Percentiles rank a stretch among this genome's conserved stretches.
These are phyloP conservation scores for Lethrus apterus DNA, from an alignment of 1,140 invertebrate species.

Conservation along the genomic window DNA sequence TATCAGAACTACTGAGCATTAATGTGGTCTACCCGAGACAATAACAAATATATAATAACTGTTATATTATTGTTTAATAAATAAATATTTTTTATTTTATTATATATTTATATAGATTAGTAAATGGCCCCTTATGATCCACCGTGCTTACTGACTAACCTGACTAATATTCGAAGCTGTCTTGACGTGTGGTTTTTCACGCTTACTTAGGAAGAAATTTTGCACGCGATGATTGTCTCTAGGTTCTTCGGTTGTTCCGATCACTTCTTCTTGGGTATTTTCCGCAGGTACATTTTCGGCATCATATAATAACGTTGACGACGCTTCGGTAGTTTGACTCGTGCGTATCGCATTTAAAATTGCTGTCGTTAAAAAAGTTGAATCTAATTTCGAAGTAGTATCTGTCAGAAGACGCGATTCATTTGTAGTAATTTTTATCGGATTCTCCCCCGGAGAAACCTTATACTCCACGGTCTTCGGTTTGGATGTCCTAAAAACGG, in stretches of 20 bases:
- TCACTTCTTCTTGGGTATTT: slow-evolving; percentile 32
- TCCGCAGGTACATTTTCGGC: too few species aligned
- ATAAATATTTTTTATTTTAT: too few species aligned
- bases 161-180: slow-evolving; percentile 47
- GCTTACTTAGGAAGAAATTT: slow-evolving; percentile 36
- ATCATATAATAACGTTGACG: slow-evolving; percentile 17
- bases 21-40: too few species aligned
- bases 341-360: not conserved
- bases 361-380: too few species aligned
- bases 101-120: too few species aligned
- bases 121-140: too few species aligned
- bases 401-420: slow-evolving; percentile 2
- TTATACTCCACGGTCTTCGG: too few species aligned
- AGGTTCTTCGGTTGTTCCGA: slow-evolving; percentile 44
- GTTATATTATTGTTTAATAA: too few species aligned
- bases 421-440: not conserved
- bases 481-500: not conserved
- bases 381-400: too few species aligned
- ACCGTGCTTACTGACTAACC: slow-evolving; percentile 47
- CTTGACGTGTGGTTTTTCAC: slow-evolving; percentile 48
- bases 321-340: slow-evolving; percentile 6
- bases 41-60: too few species aligned
- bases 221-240: slow-evolving; percentile 41
- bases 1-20: too few species aligned
- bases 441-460: not conserved